Evolutionary conservation across 2,797 vertebrate genomes (phyloP), one percentile per base, ranked within the genome.

Genomic region (Eupleurogrammus muticus): DNA sequence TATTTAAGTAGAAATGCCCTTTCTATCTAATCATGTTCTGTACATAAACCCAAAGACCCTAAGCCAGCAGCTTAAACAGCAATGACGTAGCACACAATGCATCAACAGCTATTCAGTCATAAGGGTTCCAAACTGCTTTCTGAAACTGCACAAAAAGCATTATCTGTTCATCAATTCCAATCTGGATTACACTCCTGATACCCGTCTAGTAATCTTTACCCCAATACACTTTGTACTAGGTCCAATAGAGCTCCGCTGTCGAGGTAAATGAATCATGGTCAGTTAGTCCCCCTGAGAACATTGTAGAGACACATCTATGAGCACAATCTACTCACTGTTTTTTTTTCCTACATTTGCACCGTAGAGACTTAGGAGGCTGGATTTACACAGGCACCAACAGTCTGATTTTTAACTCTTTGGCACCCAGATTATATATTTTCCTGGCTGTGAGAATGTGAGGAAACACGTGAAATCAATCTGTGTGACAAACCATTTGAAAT

Each of bases 261-360:
- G 84, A 90, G 87, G 81, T 90, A 89, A 84, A 84, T 76, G 49
- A 81, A 77, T 77, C 62, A 59, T 73, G 79, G 74, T 89, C 68
- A 62, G 71, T 84, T 54, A 84, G 80, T 85, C 81, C 87, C 90
- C 91, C 90, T 90, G 92, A 92, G 92, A 92, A 88, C 56, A 69
- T 83, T 69, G 68, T 69, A 80, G 79, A 86, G 72, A 84, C 71
- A 65, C 57, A 75, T 76, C 79, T 71, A 77, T 66, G 49, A 69
- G 59, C 50, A 60, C 52, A 70, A 77, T 69, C 81, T 83, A 73
- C 58, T 74, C 60, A 70, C 48, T 70, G 64, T 58, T 46, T 23
- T 71, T 64, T 60, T 68, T 40, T 1, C 46, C 66, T 79, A 87
- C 66, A 53, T 86, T 79, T 86, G 83, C 81, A 81, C 70, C 47